A percentile compares a stretch with the other conserved stretches of the same genome.
These are phyloP conservation scores for Myotis daubentonii DNA, from an alignment of 2,797 vertebrate species.

Conservation along the genomic window DNA sequence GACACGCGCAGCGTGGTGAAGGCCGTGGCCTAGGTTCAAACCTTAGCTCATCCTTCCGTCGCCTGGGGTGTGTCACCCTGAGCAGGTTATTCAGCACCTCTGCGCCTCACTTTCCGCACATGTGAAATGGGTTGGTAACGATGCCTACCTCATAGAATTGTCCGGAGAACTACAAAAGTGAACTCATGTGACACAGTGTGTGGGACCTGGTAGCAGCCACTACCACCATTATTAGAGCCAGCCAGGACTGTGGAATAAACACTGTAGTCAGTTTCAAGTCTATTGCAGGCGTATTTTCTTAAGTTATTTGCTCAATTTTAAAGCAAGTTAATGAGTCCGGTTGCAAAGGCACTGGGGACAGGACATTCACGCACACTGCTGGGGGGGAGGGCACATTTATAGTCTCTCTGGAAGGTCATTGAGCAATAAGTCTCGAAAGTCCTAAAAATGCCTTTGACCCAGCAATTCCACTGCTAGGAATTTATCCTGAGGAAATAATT, in stretches of 20 bases:
- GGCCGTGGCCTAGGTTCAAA: neutral
- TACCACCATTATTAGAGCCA: neutral
- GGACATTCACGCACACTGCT: neutral
- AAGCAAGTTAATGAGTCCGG: slow-evolving; percentile 15
- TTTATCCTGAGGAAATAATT: slow-evolving; percentile 70
- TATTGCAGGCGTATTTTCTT: neutral
- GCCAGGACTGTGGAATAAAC: neutral
- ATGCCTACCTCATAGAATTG: neutral
- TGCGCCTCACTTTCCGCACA: neutral
- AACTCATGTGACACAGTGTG: neutral
- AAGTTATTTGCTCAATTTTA: slow-evolving; percentile 55
- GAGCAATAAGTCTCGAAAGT: slow-evolving; percentile 65
- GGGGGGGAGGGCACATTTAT: neutral
- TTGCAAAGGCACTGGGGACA: neutral
- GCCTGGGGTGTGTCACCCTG: neutral
- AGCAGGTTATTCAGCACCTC: neutral
- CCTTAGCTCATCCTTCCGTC: neutral
- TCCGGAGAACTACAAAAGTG: neutral
- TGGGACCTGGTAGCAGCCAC: neutral
- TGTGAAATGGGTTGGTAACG: neutral
- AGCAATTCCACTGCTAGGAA: slow-evolving; percentile 72
- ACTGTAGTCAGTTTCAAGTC: neutral
- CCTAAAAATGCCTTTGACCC: slow-evolving; percentile 61
- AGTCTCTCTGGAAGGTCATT: slow-evolving; percentile 55
- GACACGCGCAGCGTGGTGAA: neutral